Base-by-base conservation (phyloP, 2,797 vertebrate genomes). In the Dendrocincla tyrannina region DNA sequence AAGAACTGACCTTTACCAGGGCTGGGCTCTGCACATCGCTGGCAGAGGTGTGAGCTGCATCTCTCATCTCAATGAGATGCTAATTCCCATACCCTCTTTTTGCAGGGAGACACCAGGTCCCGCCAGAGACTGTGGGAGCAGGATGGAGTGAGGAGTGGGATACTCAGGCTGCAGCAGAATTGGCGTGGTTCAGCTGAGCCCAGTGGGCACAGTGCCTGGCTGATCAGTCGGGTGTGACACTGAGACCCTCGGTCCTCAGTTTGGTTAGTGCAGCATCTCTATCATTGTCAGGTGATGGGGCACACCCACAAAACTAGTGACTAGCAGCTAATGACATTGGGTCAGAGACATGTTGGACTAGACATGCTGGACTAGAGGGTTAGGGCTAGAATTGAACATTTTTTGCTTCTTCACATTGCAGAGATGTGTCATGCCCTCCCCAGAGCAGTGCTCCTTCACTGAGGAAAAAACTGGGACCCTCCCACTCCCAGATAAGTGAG, bases 41-140 rank as follows among this genome's bases (percentile, higher is more conserved):
- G 63, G 33, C 42, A 73, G 86, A 94, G 27, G 27, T 79, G 41
- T 64, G 63, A 95, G 81, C 60, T 83, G 75, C 60, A 70, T 53
- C 67, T 70, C 42, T 49, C 86, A 89, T 91, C 27, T 87, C 75
- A 92, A 47, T 85, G 78, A 89, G 85, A 88, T 89, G 80, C 33
- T 90, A 88, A 94, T 86, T 88, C 55, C 28, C 1, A 3, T 23
- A 22, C 11, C 73, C 9, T 59, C 11, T 63, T 80, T 88, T 74
- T 33, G n/a, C 20, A 5, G 77, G 13, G 52, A 47, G 11, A 55
- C 5, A 11, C 23, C 3, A 8, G 42, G 47, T 87, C 46, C 37
- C 1, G 2, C 12, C 0, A 2, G 52, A 44, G 35, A 55, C 24
- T 32, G 33, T n/a, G 49, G 68, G 23, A 88, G 20, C 0, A 4